Evolutionary conservation across 2,797 vertebrate genomes (phyloP).

Genomic region (Cossypha heuglini): DNA sequence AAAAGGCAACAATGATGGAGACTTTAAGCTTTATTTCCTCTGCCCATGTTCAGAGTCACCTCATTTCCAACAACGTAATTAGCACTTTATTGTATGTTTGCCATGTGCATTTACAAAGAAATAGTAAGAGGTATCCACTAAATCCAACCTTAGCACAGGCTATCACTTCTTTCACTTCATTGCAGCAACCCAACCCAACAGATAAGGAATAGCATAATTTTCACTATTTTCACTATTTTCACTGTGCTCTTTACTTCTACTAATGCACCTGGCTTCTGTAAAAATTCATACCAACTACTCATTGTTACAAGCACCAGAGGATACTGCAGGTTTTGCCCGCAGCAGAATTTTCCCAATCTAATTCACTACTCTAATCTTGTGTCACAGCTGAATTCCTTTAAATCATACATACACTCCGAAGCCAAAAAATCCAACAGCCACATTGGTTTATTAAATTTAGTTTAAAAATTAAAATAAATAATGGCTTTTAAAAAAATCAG

Average conservation of each 20-base stretch:
- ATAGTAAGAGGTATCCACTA: neutral
- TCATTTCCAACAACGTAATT: neutral
- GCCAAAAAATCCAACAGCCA: neutral
- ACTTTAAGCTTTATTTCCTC: neutral
- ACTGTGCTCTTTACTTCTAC: neutral
- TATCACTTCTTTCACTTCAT: neutral
- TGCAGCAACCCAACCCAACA: neutral
- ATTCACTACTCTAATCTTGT: conserved; percentile 37
- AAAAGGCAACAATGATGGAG: neutral
- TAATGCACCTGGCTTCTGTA: neutral
- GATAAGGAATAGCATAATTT: neutral
- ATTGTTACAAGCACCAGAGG: neutral
- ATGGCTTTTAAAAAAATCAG: neutral
- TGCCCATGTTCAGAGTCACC: neutral
- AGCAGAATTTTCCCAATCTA: conserved; percentile 46
- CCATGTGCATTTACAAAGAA: neutral
- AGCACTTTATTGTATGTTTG: neutral
- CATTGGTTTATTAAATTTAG: neutral
- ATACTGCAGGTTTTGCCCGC: neutral
- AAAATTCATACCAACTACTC: conserved; percentile 1
- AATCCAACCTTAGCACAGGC: neutral
- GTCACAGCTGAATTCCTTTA: conserved; percentile 42
- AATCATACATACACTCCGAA: neutral
- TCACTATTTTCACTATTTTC: neutral
- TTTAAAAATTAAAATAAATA: neutral